These are phyloP conservation scores for Epinephelus malabaricus DNA, from an alignment of 2,797 vertebrate species.

Conservation along the genomic window DNA sequence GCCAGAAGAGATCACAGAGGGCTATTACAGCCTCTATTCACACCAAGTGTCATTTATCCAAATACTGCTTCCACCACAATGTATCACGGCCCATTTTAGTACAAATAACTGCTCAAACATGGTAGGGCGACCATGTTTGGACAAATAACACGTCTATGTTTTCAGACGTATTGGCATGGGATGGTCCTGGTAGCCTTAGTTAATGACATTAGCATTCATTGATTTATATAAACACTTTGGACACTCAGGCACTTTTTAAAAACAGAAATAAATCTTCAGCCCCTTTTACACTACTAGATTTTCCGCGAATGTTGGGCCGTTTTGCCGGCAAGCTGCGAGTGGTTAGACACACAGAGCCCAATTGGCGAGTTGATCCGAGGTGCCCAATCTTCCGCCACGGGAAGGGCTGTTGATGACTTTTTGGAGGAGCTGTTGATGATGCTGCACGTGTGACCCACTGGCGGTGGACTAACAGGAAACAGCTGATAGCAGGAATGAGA, in stretches of 20 bases:
- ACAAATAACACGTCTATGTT: not conserved
- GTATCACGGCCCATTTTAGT: constrained; percentile 22
- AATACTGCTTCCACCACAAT: not conserved
- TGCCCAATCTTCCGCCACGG: too few species aligned
- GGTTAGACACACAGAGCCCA: too few species aligned
- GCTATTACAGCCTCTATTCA: constrained; percentile 36
- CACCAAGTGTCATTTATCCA: constrained; percentile 29
- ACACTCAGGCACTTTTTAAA: too few species aligned
- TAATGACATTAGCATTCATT: not conserved
- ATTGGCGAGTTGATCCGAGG: too few species aligned
- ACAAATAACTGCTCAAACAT: constrained; percentile 17
- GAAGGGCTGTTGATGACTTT: too few species aligned
- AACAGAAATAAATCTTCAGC: not conserved
- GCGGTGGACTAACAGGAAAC: too few species aligned
- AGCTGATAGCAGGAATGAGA: too few species aligned
- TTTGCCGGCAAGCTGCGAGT: too few species aligned
- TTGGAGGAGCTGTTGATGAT: too few species aligned
- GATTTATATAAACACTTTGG: not conserved
- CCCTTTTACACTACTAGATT: too few species aligned
- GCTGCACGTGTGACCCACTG: too few species aligned
- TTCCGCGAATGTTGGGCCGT: too few species aligned
- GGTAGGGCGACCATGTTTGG: not conserved
- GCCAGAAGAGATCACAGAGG: constrained; percentile 42
- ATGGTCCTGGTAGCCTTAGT: not conserved
- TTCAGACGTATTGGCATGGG: not conserved